Evolutionary conservation across 2,797 vertebrate genomes (phyloP).

Genomic region (Corythornis leucogaster): DNA sequence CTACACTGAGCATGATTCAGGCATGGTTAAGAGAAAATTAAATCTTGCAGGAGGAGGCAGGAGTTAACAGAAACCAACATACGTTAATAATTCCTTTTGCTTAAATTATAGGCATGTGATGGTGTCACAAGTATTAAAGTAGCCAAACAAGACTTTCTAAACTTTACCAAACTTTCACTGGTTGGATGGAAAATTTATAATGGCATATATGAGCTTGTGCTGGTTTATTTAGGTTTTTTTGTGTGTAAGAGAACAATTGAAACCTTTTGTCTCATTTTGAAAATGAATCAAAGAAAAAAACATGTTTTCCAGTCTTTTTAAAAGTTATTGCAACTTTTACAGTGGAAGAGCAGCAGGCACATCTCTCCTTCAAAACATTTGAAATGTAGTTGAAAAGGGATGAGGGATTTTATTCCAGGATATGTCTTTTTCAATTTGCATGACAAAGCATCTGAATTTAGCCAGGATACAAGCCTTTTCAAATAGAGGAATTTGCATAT

Average conservation of each 20-base stretch:
- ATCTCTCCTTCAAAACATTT: not conserved
- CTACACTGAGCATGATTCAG: not conserved
- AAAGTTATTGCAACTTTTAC: not conserved
- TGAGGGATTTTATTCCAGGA: slow-evolving; percentile 13
- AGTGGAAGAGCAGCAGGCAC: accelerated
- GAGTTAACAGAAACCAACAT: not conserved
- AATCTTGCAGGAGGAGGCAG: not conserved
- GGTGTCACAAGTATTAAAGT: not conserved
- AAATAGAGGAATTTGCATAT: slow-evolving; percentile 33
- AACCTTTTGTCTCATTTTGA: not conserved
- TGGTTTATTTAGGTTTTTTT: not conserved
- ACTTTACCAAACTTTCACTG: not conserved
- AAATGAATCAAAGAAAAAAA: not conserved
- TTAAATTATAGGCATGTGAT: not conserved
- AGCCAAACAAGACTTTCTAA: not conserved
- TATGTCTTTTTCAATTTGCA: slow-evolving; percentile 33
- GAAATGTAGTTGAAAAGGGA: not conserved
- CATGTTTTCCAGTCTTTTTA: not conserved
- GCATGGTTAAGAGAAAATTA: not conserved
- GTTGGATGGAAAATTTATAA: not conserved
- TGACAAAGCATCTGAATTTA: slow-evolving; percentile 55
- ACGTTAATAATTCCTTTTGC: not conserved
- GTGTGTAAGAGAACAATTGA: not conserved
- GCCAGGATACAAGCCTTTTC: slow-evolving; percentile 25
- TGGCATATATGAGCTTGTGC: not conserved